Conservation (phyloP, 2,797 vertebrate species). For the Molothrus ater region DNA sequence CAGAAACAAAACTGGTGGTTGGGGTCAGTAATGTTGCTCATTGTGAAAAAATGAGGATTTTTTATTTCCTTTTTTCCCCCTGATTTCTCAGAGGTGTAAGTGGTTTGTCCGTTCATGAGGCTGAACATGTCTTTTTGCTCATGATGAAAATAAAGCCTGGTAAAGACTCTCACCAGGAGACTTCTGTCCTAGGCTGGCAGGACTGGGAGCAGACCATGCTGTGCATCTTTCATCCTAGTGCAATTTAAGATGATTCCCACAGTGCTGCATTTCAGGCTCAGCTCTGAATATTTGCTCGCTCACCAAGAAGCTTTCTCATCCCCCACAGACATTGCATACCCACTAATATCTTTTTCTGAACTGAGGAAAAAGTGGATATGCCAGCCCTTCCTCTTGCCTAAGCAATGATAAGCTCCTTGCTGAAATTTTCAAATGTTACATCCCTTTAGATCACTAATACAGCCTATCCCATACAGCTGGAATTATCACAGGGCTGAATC, state of each 20-base stretch:
- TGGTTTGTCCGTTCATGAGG: background rate
- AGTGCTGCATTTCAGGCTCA: background rate
- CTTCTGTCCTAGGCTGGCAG: background rate
- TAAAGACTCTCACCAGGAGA: background rate
- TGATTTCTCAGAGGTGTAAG: background rate
- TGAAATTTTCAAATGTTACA: conserved; percentile 3
- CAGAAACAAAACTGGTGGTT: background rate
- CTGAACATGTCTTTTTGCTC: background rate
- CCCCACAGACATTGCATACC: background rate
- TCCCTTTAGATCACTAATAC: background rate
- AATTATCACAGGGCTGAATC: conserved; percentile 14
- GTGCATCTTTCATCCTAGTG: background rate
- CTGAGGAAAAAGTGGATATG: background rate
- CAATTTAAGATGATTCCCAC: background rate
- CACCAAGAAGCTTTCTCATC: background rate
- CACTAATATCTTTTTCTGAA: background rate
- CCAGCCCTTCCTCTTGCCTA: background rate
- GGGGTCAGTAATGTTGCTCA: background rate
- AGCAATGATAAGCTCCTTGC: conserved; percentile 21
- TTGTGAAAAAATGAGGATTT: background rate
- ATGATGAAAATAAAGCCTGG: background rate
- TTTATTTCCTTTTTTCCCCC: background rate
- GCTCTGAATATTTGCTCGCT: background rate
- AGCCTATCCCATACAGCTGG: background rate
- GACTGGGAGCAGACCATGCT: background rate